phyloP scores from a whole-genome alignment of 2,888 invertebrate genomes.

The Gymnocheta viridis region DNA sequence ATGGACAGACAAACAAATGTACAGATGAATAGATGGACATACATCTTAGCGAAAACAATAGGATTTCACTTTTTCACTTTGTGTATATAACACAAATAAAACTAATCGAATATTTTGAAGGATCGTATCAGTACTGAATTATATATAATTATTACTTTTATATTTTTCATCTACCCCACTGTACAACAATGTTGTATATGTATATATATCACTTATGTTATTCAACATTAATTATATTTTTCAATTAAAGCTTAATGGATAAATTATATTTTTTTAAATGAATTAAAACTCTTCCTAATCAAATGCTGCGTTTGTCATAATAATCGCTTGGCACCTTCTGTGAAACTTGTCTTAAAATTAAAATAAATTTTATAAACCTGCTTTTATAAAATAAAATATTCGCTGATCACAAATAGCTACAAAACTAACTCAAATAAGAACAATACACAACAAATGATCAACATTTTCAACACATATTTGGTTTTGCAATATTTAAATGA shows the following conservation, averaged over 20 bases:
- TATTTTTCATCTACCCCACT: too few species aligned
- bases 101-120: too few species aligned
- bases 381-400: not conserved
- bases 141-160: too few species aligned
- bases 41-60: too few species aligned
- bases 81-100: too few species aligned
- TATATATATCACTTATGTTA: not conserved
- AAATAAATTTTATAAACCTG: conserved; percentile 4
- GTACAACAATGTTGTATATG: not conserved
- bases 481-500: not conserved
- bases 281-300: not conserved
- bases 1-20: too few species aligned
- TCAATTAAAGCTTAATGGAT: not conserved
- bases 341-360: not conserved
- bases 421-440: not conserved
- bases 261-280: not conserved
- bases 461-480: not conserved
- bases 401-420: not conserved
- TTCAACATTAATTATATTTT: not conserved
- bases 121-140: too few species aligned
- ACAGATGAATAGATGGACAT: too few species aligned
- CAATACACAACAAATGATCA: not conserved
- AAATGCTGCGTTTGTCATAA: not conserved
- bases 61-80: too few species aligned
- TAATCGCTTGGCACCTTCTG: not conserved